Conservation (phyloP, 2,888 invertebrate species). For the Trissoscelio sp. region DNA sequence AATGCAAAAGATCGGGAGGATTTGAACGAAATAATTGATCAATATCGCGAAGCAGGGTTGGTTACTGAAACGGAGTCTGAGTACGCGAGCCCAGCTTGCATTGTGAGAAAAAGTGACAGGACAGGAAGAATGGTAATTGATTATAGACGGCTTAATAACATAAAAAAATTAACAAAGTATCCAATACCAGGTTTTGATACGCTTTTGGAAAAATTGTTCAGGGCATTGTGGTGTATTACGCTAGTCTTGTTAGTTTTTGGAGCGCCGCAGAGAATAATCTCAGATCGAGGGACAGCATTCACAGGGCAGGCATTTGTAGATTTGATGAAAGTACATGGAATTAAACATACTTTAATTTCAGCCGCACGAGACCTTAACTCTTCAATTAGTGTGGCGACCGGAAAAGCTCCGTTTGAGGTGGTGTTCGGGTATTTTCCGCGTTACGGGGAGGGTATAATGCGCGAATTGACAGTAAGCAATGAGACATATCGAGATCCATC, state of each 20-base stretch:
- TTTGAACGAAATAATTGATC: not conserved
- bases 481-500: conserved; percentile 12
- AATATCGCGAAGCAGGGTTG: conserved; percentile 36
- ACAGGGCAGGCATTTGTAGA: conserved; percentile 29
- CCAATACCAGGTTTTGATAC: conserved; percentile 60
- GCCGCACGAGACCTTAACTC: conserved; percentile 30
- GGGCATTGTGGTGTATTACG: no score
- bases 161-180: not conserved
- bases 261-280: no score
- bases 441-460: conserved; percentile 17
- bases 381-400: conserved; percentile 31
- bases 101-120: conserved; percentile 48
- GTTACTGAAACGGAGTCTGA: conserved; percentile 50
- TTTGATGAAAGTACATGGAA: conserved; percentile 35
- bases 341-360: conserved; percentile 58
- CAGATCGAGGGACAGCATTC: conserved; percentile 46
- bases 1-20: not conserved
- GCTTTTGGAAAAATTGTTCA: no score
- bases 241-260: no score
- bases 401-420: conserved; percentile 32
- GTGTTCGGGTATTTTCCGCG: conserved; percentile 35
- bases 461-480: conserved; percentile 1
- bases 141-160: not conserved
- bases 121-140: conserved; percentile 46
- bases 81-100: conserved; percentile 53